Percentiles rank a stretch among this genome's conserved stretches.
Conservation (phyloP, 1,140 invertebrate species). For the Lordiphosa stackelbergi region DNA sequence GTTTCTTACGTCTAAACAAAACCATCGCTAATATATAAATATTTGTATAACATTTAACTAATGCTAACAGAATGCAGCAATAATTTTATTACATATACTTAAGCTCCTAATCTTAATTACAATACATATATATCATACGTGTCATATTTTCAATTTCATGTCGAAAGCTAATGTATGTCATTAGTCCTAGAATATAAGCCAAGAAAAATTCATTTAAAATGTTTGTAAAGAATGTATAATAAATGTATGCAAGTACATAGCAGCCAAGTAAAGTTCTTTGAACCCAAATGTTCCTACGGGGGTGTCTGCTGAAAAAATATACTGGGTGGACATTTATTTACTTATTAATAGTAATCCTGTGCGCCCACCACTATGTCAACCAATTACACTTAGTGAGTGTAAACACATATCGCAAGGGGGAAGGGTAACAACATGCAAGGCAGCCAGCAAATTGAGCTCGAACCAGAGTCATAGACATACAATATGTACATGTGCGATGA, state of each 20-base stretch:
- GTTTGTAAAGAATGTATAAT: constrained; percentile 45
- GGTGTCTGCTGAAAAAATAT: too few relatives aligned
- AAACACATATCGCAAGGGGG: constrained; percentile 24
- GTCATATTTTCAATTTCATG: constrained; percentile 34
- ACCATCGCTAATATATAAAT: too few relatives aligned
- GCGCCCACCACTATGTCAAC: constrained; percentile 32
- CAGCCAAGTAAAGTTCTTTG: constrained; percentile 57
- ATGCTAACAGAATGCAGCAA: constrained; percentile 24
- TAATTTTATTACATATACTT: constrained; percentile 24
- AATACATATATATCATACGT: constrained; percentile 34
- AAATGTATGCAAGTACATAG: constrained; percentile 35
- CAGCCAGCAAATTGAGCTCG: not conserved
- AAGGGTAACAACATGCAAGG: too few relatives aligned
- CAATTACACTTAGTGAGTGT: constrained; percentile 59
- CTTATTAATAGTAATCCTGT: constrained; percentile 50
- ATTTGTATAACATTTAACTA: constrained; percentile 1
- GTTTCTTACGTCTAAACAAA: constrained; percentile 34
- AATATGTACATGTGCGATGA: constrained; percentile 37
- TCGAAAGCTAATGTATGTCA: constrained; percentile 49
- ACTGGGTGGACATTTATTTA: constrained; percentile 48
- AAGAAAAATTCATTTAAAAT: constrained; percentile 25
- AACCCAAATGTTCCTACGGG: constrained; percentile 24
- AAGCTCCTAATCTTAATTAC: constrained; percentile 4
- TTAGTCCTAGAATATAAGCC: constrained; percentile 43
- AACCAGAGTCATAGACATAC: not conserved